Conservation (phyloP, 2,113 vertebrate genomes). For the Microtus ochrogaster region DNA sequence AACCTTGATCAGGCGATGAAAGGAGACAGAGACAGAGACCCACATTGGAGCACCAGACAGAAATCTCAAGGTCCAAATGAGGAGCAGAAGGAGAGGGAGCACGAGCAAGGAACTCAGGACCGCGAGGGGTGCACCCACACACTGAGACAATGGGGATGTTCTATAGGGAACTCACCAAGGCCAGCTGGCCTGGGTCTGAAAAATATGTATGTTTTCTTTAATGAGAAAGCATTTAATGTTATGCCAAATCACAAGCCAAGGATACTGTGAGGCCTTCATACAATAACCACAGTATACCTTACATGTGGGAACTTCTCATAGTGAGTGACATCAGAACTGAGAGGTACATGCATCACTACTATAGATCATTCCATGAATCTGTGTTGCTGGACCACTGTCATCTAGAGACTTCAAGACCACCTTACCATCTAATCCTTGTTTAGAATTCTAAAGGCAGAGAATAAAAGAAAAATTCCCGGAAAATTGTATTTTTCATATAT, state of each 20-base stretch:
- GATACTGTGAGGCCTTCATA: neutral
- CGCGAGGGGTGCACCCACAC: too few species aligned
- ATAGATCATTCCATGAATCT: neutral
- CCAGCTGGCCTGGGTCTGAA: too few species aligned
- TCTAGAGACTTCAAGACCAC: neutral
- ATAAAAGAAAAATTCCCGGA: neutral
- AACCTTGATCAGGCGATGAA: too few species aligned
- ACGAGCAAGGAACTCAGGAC: too few species aligned
- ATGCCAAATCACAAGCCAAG: neutral
- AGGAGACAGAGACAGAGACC: too few species aligned
- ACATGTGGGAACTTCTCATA: neutral
- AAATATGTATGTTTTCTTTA: neutral
- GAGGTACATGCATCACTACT: neutral
- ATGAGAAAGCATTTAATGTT: neutral
- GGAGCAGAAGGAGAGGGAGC: too few species aligned
- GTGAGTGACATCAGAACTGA: neutral
- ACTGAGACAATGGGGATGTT: too few species aligned
- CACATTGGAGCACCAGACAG: too few species aligned
- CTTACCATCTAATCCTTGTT: neutral
- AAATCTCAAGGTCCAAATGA: too few species aligned
- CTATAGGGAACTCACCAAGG: too few species aligned
- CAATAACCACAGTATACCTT: neutral
- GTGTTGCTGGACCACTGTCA: neutral
- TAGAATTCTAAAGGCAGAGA: conserved; percentile 1
- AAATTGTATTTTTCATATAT: neutral